Conservation (phyloP, 2,888 invertebrate genomes). For the Phengaris arion region DNA sequence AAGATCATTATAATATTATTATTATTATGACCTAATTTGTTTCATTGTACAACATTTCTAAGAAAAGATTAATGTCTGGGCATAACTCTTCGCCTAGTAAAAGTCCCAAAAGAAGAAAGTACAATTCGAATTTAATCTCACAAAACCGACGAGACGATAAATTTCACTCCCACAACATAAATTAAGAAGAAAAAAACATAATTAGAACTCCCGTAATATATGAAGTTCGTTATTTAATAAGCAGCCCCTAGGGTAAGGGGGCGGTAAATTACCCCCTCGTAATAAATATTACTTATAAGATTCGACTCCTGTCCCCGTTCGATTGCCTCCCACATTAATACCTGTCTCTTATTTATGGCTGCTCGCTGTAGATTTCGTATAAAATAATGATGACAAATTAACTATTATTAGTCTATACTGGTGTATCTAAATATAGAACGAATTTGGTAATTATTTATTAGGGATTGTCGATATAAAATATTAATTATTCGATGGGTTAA, state of each 20-base stretch:
- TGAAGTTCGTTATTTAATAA: constrained; percentile 53
- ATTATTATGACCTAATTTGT: no score
- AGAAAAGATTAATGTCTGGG: neutral
- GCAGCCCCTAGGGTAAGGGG: constrained; percentile 33
- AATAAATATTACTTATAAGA: constrained; percentile 74
- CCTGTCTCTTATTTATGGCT: constrained; percentile 15
- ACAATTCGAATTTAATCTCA: neutral
- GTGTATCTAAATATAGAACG: neutral
- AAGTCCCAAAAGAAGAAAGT: neutral
- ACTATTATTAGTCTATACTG: neutral
- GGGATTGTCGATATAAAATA: neutral
- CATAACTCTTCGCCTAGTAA: neutral
- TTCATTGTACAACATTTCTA: no score
- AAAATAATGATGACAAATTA: constrained; percentile 14
- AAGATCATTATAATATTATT: no score
- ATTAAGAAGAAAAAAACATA: constrained; percentile 20
- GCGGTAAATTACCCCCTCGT: constrained; percentile 63
- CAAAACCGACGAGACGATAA: neutral
- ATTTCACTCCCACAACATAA: constrained; percentile 10
- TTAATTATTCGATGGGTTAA: no score
- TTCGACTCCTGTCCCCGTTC: constrained; percentile 50
- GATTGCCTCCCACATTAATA: constrained; percentile 43
- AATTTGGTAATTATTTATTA: neutral
- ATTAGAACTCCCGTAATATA: constrained; percentile 39
- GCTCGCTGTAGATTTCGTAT: neutral